Conservation (phyloP, 2,113 vertebrate genomes). For the Motacilla tschutschensis region DNA sequence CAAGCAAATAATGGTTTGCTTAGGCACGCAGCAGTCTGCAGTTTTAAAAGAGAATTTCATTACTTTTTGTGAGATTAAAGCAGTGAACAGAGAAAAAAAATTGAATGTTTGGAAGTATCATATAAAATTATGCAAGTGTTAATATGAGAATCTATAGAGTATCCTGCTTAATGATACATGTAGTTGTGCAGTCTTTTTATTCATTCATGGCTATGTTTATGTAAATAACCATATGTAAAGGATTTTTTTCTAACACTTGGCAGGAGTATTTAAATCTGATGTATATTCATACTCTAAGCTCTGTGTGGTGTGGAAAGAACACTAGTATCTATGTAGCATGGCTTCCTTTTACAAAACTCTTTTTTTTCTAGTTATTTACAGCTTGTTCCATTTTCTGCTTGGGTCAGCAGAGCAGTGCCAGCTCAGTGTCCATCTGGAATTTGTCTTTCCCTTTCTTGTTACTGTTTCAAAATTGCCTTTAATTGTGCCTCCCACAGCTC, state of each 20-base stretch:
- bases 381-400: background rate
- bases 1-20: constrained; percentile 37
- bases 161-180: background rate
- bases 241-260: background rate
- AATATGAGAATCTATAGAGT: background rate
- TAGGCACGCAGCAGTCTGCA: background rate
- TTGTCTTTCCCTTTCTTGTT: background rate
- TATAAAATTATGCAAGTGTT: background rate
- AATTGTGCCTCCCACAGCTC: background rate
- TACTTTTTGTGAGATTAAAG: background rate
- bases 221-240: background rate
- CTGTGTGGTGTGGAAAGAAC: background rate
- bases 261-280: background rate
- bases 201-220: background rate
- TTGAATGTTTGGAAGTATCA: background rate
- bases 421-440: background rate
- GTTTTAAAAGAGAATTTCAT: constrained; percentile 21
- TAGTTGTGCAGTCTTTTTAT: background rate
- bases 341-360: background rate
- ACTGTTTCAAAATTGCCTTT: background rate
- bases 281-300: background rate
- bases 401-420: background rate
- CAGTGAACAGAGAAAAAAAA: background rate
- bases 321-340: background rate
- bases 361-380: background rate